Percentiles rank a stretch among this genome's conserved stretches.
Conservation (phyloP, 2,888 invertebrate species). For the Isoperla grammatica region DNA sequence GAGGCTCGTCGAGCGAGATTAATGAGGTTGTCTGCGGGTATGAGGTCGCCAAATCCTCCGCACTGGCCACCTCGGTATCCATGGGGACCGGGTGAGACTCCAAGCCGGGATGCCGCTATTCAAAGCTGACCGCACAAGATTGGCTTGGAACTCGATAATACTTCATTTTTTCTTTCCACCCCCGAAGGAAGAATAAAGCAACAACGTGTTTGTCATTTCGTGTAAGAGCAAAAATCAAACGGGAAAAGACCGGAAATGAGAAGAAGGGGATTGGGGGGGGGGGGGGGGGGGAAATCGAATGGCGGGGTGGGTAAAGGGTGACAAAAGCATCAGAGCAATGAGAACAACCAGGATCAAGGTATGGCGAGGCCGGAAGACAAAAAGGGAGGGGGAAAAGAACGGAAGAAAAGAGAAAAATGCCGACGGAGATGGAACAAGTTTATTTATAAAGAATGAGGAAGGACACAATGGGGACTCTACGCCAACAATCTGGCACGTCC, state of each 20-base stretch:
- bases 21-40: no score
- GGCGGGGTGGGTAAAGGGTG: slow-evolving; percentile 12
- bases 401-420: neutral
- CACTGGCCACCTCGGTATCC: neutral
- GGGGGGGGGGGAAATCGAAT: slow-evolving; percentile 6
- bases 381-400: slow-evolving; percentile 5
- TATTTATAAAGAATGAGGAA: slow-evolving; percentile 19
- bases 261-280: slow-evolving; percentile 4
- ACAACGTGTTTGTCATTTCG: slow-evolving; percentile 6
- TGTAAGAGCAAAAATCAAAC: slow-evolving; percentile 8
- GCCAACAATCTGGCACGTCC: slow-evolving; percentile 17
- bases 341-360: slow-evolving; percentile 18
- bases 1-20: no score
- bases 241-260: slow-evolving; percentile 16
- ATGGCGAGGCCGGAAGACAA: slow-evolving; percentile 8
- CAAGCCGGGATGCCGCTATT: slow-evolving; percentile 4
- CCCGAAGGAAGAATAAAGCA: slow-evolving; percentile 10
- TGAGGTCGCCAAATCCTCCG: no score
- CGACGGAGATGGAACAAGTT: slow-evolving; percentile 15
- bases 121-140: slow-evolving; percentile 15
- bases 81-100: slow-evolving; percentile 1
- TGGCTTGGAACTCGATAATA: slow-evolving; percentile 1
- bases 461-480: slow-evolving; percentile 17
- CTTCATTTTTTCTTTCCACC: neutral
- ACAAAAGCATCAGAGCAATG: slow-evolving; percentile 13